These are phyloP conservation scores for Lepetodrilus schrolli DNA, from an alignment of 2,888 invertebrate species.

Conservation along the genomic window DNA sequence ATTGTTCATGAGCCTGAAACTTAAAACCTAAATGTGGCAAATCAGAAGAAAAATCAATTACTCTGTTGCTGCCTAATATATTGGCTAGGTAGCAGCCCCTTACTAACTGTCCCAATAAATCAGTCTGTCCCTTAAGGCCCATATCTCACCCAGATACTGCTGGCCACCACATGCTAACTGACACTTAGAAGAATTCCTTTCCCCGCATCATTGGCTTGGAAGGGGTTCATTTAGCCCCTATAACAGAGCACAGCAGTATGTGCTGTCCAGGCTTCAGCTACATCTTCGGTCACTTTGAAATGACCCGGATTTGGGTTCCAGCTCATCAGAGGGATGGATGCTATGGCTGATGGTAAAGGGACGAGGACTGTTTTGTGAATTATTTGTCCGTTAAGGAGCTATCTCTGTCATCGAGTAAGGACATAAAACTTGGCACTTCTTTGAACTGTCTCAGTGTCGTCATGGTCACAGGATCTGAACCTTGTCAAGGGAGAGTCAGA, in stretches of 20 bases:
- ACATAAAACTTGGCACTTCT: too few relatives aligned
- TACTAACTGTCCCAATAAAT: background rate
- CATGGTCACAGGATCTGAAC: too few relatives aligned
- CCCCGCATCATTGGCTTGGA: background rate
- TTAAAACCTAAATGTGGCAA: too few relatives aligned
- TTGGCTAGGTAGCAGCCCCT: background rate
- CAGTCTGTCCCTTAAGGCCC: constrained; percentile 5
- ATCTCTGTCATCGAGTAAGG: background rate
- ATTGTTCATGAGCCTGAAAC: too few relatives aligned
- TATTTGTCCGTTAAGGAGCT: background rate
- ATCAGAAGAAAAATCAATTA: too few relatives aligned
- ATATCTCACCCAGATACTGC: background rate
- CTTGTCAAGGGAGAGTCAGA: too few relatives aligned
- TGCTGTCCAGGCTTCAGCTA: too few relatives aligned
- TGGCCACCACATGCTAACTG: constrained; percentile 8
- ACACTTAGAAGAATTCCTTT: background rate
- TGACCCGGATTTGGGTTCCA: too few relatives aligned
- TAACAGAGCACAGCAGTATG: too few relatives aligned
- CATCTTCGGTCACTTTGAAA: too few relatives aligned
- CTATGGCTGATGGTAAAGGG: background rate
- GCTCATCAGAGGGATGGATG: background rate
- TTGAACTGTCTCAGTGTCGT: too few relatives aligned
- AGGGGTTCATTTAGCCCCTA: constrained; percentile 11
- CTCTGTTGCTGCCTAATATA: too few relatives aligned
- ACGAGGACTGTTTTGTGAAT: background rate